These are phyloP conservation scores for Parazoanthus darwini DNA, from an alignment of 92 coral and sea anemone species.

Conservation along the genomic window DNA sequence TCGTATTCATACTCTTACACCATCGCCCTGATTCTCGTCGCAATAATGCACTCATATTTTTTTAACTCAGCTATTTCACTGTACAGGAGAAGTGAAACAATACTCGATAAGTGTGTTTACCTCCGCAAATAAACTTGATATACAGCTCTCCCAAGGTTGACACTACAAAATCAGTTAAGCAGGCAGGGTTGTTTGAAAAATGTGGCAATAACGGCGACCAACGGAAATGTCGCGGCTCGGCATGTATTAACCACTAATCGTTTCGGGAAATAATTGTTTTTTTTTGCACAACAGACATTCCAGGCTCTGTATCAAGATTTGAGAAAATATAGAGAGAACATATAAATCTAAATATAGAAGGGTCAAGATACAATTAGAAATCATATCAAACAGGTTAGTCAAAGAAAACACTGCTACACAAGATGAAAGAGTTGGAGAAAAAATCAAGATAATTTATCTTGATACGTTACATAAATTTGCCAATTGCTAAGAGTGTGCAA, in stretches of 20 bases:
- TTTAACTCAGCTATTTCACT: not conserved
- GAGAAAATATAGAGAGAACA: not conserved
- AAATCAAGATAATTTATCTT: constrained; percentile 19
- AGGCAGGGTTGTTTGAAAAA: not conserved
- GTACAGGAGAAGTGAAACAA: too few relatives aligned
- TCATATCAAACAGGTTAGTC: too few relatives aligned
- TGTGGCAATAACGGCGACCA: not conserved
- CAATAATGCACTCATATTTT: not conserved
- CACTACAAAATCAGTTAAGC: not conserved
- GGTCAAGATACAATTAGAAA: too few relatives aligned
- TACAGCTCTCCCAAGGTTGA: not conserved
- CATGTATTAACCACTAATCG: not conserved
- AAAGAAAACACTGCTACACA: too few relatives aligned
- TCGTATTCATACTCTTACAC: not conserved
- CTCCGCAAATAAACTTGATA: too few relatives aligned
- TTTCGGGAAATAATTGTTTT: not conserved
- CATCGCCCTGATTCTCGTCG: too few relatives aligned
- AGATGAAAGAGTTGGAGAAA: constrained; percentile 31
- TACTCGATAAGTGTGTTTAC: too few relatives aligned
- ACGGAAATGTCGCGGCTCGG: not conserved
- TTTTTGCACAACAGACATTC: constrained; percentile 28
- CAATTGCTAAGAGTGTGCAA: constrained; percentile 23
- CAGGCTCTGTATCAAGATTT: constrained; percentile 29
- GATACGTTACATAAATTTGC: constrained; percentile 9
- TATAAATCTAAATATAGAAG: too few relatives aligned